These are phyloP conservation scores for Battus philenor DNA, from an alignment of 1,140 invertebrate genomes.

Conservation along the genomic window DNA sequence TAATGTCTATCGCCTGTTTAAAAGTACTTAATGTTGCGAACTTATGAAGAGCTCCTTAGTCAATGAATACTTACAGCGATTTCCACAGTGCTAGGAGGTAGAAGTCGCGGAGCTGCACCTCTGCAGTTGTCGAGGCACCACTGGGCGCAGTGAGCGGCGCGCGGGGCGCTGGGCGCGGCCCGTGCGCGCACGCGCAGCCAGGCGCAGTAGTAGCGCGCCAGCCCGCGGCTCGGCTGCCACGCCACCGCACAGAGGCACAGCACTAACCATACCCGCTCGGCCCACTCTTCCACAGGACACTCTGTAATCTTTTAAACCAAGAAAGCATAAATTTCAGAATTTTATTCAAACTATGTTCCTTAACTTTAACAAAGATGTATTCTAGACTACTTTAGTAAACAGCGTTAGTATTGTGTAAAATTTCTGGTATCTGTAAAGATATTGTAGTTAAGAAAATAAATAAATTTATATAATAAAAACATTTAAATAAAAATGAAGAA, in stretches of 20 bases:
- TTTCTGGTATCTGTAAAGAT: no score
- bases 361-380: no score
- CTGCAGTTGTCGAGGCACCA: slow-evolving; percentile 96
- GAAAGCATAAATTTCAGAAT: no score
- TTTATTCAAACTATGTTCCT: no score
- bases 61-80: slow-evolving; percentile 83
- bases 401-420: no score
- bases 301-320: slow-evolving; percentile 82
- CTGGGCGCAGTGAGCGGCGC: slow-evolving; percentile 87
- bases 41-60: no score
- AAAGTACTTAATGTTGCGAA: no score
- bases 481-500: no score
- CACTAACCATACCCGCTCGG: slow-evolving; percentile 91
- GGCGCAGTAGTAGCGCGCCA: slow-evolving; percentile 80
- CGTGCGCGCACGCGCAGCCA: slow-evolving; percentile 56
- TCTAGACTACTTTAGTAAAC: no score
- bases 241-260: slow-evolving; percentile 92
- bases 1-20: no score
- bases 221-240: slow-evolving; percentile 92
- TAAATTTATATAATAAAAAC: no score
- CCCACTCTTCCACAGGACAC: slow-evolving; percentile 88
- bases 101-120: slow-evolving; percentile 87
- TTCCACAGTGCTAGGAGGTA: slow-evolving; percentile 94
- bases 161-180: slow-evolving; percentile 21
- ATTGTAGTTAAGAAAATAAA: no score